These are phyloP conservation scores for Adelognathus sp. DNA, from an alignment of 2,888 invertebrate species.

Conservation along the genomic window DNA sequence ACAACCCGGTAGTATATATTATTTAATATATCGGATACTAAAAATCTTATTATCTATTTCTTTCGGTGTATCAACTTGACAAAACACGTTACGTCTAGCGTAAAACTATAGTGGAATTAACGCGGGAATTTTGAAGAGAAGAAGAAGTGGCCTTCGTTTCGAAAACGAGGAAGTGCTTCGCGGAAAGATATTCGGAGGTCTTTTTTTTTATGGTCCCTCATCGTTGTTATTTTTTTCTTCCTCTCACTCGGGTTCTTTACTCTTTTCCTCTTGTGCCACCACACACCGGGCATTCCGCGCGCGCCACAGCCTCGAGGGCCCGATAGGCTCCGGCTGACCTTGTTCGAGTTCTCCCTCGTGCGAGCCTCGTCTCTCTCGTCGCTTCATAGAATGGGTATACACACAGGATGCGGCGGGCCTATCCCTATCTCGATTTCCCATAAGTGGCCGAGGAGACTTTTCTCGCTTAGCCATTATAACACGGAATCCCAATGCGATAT, in stretches of 20 bases:
- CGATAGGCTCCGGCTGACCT: constrained; percentile 70
- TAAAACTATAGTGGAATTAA: not conserved
- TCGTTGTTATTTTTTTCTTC: constrained; percentile 3
- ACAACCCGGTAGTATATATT: no score
- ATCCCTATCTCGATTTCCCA: constrained; percentile 23
- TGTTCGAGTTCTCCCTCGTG: constrained; percentile 64
- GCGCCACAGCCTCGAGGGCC: constrained; percentile 64
- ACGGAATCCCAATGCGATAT: not conserved
- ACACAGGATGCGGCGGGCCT: constrained; percentile 14
- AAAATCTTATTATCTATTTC: not conserved
- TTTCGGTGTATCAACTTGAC: not conserved
- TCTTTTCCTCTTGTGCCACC: constrained; percentile 22
- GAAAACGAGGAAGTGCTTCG: constrained; percentile 73
- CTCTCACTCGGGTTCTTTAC: not conserved
- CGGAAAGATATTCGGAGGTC: constrained; percentile 66
- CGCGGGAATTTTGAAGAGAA: not conserved
- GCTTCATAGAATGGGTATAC: not conserved
- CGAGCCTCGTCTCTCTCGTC: constrained; percentile 7
- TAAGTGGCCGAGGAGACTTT: not conserved
- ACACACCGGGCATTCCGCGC: constrained; percentile 68
- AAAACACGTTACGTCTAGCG: no score
- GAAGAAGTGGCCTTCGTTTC: constrained; percentile 11
- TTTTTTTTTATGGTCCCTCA: constrained; percentile 45
- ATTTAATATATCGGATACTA: not conserved
- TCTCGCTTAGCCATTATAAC: not conserved